A percentile compares a stretch with the other conserved stretches of the same genome.
phyloP scores from a whole-genome alignment of 1,140 invertebrate species.

The Caenorhabditis remanei region DNA sequence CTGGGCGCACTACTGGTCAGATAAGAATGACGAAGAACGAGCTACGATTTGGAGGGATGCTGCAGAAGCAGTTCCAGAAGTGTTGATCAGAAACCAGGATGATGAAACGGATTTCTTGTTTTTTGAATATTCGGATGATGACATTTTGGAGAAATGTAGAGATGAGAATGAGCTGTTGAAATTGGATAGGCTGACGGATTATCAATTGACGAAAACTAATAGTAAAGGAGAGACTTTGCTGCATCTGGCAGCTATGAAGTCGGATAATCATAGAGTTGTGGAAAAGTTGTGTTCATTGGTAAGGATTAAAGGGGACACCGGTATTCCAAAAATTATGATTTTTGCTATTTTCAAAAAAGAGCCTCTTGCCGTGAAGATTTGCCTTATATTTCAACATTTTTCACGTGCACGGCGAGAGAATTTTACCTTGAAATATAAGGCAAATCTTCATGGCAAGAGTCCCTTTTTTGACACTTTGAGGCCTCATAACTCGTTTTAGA shows the following conservation, averaged over 20 bases:
- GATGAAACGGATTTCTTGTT: conserved; percentile 31
- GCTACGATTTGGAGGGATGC: background rate
- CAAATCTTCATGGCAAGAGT: too few relatives aligned
- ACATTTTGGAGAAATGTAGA: background rate
- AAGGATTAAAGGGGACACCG: background rate
- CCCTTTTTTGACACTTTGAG: too few relatives aligned
- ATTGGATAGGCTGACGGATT: background rate
- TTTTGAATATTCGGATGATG: background rate
- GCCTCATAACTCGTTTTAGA: too few relatives aligned
- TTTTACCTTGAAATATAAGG: too few relatives aligned
- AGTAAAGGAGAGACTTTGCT: background rate
- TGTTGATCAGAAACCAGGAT: background rate
- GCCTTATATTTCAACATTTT: too few relatives aligned
- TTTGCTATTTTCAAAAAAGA: too few relatives aligned
- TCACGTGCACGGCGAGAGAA: too few relatives aligned
- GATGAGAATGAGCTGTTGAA: conserved; percentile 16
- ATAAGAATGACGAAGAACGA: background rate
- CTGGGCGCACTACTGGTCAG: conserved; percentile 17
- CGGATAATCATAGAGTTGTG: background rate
- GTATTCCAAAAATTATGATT: background rate
- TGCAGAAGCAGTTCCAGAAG: background rate
- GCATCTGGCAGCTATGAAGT: background rate
- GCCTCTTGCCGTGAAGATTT: too few relatives aligned
- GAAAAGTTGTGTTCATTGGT: conserved; percentile 1
- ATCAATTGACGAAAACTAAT: conserved; percentile 6